Conservation (phyloP, 2,113 vertebrate genomes). For the Heterotis niloticus region DNA sequence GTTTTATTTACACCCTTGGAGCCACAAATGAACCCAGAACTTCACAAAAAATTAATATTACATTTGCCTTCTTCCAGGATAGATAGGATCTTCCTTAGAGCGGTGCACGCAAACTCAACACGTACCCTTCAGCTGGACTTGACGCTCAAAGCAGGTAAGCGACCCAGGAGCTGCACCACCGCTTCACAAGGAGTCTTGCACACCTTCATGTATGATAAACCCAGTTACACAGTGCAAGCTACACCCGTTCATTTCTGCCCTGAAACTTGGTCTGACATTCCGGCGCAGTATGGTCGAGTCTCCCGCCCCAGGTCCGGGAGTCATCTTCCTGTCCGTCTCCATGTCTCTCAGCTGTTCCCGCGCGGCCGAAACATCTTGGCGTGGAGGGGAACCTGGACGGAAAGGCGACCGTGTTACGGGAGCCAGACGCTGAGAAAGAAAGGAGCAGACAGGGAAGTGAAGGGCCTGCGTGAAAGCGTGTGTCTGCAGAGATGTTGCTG, state of each 20-base stretch:
- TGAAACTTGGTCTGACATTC: slow-evolving; percentile 2
- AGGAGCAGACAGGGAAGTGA: neutral
- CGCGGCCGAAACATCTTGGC: neutral
- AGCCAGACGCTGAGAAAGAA: neutral
- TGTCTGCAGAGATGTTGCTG: neutral
- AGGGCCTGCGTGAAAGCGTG: neutral
- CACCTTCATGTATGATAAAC: neutral
- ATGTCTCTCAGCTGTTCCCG: too few relatives aligned
- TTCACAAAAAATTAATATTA: too few relatives aligned
- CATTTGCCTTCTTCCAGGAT: too few relatives aligned
- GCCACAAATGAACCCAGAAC: too few relatives aligned
- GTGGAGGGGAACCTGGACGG: neutral
- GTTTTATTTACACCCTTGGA: too few relatives aligned
- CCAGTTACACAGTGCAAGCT: slow-evolving; percentile 2
- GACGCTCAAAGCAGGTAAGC: too few relatives aligned
- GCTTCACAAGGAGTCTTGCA: neutral
- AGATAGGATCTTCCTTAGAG: too few relatives aligned
- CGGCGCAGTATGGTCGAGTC: too few relatives aligned
- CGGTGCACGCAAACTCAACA: too few relatives aligned
- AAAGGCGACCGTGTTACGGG: slow-evolving; percentile 3
- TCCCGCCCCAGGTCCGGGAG: too few relatives aligned
- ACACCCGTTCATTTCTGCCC: neutral
- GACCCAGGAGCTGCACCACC: too few relatives aligned
- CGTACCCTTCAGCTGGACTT: too few relatives aligned
- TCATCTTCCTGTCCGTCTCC: neutral